Evolutionary conservation across 2,888 invertebrate species (phyloP).

Genomic region (Labia minor): DNA sequence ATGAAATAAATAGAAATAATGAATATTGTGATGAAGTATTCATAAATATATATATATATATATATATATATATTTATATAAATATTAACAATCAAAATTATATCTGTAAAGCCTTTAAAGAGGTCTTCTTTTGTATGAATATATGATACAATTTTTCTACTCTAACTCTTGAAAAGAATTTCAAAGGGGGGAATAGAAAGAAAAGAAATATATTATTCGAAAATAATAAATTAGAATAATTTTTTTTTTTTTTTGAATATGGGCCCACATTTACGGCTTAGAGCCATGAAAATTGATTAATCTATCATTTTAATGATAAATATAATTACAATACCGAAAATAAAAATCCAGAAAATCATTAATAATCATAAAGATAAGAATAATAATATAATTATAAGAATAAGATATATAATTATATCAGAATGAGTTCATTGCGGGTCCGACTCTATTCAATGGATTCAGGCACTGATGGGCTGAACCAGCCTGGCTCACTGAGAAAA

Average conservation of each 20-base stretch:
- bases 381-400: too few relatives aligned
- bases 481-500: slow-evolving; percentile 8
- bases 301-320: neutral
- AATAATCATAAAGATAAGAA: too few relatives aligned
- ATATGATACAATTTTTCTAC: neutral
- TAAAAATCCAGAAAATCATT: neutral
- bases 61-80: neutral
- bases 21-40: too few relatives aligned
- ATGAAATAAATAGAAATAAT: too few relatives aligned
- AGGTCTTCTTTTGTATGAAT: neutral
- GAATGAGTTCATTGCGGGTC: neutral
- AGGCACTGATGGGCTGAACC: slow-evolving; percentile 1
- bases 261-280: neutral
- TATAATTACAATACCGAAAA: neutral
- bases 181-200: neutral
- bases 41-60: neutral
- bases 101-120: neutral
- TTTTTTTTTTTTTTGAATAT: neutral
- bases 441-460: neutral
- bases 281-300: neutral
- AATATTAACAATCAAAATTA: neutral
- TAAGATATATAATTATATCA: neutral
- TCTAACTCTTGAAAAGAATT: neutral
- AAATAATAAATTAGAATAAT: neutral
- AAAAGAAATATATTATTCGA: neutral